Percentiles rank a stretch among this genome's conserved stretches.
phyloP scores from a whole-genome alignment of 2,888 invertebrate species.

The Parelbella ahira region DNA sequence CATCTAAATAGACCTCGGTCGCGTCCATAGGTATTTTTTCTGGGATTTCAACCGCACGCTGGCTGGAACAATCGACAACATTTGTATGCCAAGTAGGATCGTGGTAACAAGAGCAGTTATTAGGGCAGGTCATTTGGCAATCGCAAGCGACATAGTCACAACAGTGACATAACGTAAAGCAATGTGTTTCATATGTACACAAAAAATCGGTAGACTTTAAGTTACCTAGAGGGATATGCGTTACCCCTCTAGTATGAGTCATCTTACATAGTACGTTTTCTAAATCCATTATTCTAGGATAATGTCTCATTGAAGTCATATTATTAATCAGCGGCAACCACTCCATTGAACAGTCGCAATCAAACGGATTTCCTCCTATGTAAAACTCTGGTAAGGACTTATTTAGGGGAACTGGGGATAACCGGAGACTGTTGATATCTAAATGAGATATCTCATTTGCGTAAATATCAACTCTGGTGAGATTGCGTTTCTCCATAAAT shows the following conservation, averaged over 20 bases:
- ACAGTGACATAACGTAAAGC: slow-evolving; percentile 96
- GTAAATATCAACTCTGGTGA: slow-evolving; percentile 94
- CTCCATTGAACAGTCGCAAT: slow-evolving; percentile 97
- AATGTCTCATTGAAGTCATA: slow-evolving; percentile 89
- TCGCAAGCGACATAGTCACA: slow-evolving; percentile 98
- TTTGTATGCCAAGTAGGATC: slow-evolving; percentile 96
- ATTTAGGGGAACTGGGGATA: slow-evolving; percentile 86
- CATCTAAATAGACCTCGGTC: slow-evolving; percentile 95
- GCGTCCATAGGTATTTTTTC: slow-evolving; percentile 95
- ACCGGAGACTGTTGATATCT: slow-evolving; percentile 89
- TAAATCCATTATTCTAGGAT: slow-evolving; percentile 93
- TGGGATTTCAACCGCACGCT: slow-evolving; percentile 88
- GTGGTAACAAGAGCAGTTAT: slow-evolving; percentile 96
- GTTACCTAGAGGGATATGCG: slow-evolving; percentile 86
- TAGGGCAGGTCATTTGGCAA: slow-evolving; percentile 97
- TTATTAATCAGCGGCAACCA: slow-evolving; percentile 96
- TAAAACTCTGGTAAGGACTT: slow-evolving; percentile 93
- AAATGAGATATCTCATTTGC: slow-evolving; percentile 92
- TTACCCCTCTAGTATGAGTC: slow-evolving; percentile 89
- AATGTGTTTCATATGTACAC: slow-evolving; percentile 94
- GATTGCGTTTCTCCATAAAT: slow-evolving; percentile 90
- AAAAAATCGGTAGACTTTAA: slow-evolving; percentile 91
- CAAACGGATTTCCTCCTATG: slow-evolving; percentile 95
- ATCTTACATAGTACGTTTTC: slow-evolving; percentile 93
- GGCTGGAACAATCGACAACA: slow-evolving; percentile 93